These are phyloP conservation scores for Protonemura montana DNA, from an alignment of 2,888 invertebrate genomes.

Conservation along the genomic window DNA sequence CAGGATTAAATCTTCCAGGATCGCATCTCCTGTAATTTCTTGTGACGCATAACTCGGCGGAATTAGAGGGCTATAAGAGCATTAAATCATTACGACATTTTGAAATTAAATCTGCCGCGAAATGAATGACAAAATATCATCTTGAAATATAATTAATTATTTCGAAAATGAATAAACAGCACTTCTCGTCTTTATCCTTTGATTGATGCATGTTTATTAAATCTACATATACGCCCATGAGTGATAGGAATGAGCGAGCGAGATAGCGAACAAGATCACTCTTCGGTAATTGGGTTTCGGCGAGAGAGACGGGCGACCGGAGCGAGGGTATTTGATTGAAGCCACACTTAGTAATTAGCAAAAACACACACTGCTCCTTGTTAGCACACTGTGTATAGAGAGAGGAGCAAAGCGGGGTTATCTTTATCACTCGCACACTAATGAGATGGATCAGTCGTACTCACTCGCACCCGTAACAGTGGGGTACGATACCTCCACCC, in stretches of 20 bases:
- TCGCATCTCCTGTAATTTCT: neutral
- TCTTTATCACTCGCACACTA: neutral
- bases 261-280: constrained; percentile 12
- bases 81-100: constrained; percentile 1
- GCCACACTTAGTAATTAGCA: constrained; percentile 51
- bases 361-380: constrained; percentile 32
- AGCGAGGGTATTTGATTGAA: constrained; percentile 49
- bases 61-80: neutral
- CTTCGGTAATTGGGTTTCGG: too few relatives aligned
- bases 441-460: constrained; percentile 3
- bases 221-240: neutral
- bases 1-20: neutral
- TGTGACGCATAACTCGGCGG: neutral
- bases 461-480: neutral
- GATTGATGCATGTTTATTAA: neutral
- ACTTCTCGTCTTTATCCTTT: neutral
- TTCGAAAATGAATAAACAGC: neutral
- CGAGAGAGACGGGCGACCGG: constrained; percentile 40
- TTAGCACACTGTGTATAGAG: neutral
- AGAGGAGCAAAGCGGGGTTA: neutral
- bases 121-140: neutral
- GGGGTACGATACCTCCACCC: neutral
- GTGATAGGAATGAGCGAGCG: constrained; percentile 28
- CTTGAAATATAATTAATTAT: neutral
- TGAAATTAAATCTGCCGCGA: neutral